Evolutionary conservation across 1,140 invertebrate species (phyloP), one percentile per base, ranked within the genome.

Genomic region (Euborellia annulipes): DNA sequence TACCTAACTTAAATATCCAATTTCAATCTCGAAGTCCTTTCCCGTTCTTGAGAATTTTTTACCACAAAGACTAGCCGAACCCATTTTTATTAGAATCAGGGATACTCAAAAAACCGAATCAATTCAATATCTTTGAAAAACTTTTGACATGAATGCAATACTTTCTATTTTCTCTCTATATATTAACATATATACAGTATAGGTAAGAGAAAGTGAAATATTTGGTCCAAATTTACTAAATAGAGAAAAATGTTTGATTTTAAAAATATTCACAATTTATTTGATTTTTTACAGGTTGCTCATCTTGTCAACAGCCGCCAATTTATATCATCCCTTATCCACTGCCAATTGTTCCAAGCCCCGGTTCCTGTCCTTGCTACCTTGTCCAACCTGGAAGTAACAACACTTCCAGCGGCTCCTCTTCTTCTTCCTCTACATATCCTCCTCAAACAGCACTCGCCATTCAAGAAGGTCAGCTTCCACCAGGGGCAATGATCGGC

Each of bases 301-400:
- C 9, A 55, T 54, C 7, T 53, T 58, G 14, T 53, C 59, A 34
- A 58, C 58, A 4, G 62, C 65, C 39, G 57, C 66, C 66, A 1
- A 65, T 71, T 41, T 68, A 66, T 50, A 61, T 72, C 3, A 67
- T 70, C 46, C 65, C 70, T 2, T 71, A 69, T 49, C 69, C 70
- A 3, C 43, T 70, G 27, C 68, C 69, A 4, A 66, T 70, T 40
- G 68, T 68, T 7, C 68, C 68, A 4, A 70, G 64, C 45, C 68
- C 68, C 1, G 60, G 61, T 18, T 61, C 62, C 0, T 72, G 70
- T 45, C 70, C 69, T 4, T 72, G 70, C 55, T 72, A 71, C 49
- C 56, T 72, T 9, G 55, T 72, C 9, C 65, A 67, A 30, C 62
- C 64, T 3, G 57, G 58, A 13, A 62, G 63, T 20, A 32, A 42